Conservation (phyloP, 2,797 vertebrate genomes). For the Molossus alvarezi region DNA sequence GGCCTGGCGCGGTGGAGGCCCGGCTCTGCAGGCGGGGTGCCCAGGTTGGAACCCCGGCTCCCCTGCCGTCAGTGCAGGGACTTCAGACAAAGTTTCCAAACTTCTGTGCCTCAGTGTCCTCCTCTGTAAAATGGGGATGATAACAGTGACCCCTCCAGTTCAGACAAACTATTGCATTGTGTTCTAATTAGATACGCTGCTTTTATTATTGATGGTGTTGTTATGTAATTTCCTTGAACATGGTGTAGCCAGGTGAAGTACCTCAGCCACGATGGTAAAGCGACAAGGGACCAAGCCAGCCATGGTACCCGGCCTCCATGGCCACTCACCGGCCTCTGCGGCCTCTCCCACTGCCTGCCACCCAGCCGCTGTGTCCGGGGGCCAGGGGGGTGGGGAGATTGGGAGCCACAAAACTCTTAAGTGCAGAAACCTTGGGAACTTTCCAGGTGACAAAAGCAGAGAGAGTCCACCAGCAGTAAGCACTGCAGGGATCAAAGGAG, state of each 20-base stretch:
- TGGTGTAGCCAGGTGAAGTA: neutral
- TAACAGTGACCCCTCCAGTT: neutral
- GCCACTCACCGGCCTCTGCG: neutral
- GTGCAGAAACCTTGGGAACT: conserved; percentile 33
- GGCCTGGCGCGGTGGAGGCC: neutral
- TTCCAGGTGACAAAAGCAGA: conserved; percentile 51
- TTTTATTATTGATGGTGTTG: neutral
- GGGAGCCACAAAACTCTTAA: neutral
- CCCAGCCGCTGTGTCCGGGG: neutral
- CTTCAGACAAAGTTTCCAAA: neutral
- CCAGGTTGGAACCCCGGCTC: neutral
- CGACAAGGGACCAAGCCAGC: neutral
- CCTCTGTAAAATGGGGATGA: neutral
- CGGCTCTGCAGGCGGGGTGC: neutral
- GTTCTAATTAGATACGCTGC: neutral
- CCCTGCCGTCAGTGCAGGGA: neutral
- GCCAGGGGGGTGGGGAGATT: neutral
- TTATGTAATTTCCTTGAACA: neutral
- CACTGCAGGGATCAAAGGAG: conserved; percentile 56
- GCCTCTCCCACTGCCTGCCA: neutral
- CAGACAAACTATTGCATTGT: fast-evolving
- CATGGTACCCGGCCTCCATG: neutral
- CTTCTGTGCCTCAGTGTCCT: conserved; percentile 41
- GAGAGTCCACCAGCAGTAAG: conserved; percentile 58
- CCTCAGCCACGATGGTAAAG: fast-evolving